Conservation (phyloP, 2,113 vertebrate species). For the Tachysurus fulvidraco region DNA sequence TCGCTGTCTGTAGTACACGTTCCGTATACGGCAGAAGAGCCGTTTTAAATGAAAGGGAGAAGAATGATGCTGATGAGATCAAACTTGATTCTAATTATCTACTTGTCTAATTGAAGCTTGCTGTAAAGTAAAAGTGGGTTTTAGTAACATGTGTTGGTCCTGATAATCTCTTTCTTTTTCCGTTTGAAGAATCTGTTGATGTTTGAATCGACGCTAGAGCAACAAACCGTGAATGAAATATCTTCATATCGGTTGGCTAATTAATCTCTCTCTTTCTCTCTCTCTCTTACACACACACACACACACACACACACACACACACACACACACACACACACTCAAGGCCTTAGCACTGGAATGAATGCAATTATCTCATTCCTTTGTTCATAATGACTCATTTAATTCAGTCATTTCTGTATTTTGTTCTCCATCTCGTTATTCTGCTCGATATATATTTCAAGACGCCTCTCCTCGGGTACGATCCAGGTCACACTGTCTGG, state of each 20-base stretch:
- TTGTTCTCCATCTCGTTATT: conserved; percentile 45
- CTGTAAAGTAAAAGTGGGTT: not conserved
- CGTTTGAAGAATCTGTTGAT: conserved; percentile 5
- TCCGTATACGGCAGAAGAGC: not conserved
- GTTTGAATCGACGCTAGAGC: conserved; percentile 31
- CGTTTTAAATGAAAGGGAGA: conserved; percentile 3
- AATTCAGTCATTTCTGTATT: conserved; percentile 54
- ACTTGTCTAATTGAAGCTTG: conserved; percentile 26
- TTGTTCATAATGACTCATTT: conserved; percentile 59
- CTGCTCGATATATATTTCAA: conserved; percentile 23
- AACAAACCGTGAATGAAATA: conserved; percentile 54
- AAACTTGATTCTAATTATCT: conserved; percentile 18
- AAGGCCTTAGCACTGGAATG: conserved; percentile 45
- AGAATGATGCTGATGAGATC: not conserved
- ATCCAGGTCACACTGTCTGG: not conserved
- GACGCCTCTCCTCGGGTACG: not conserved
- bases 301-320: conserved; percentile 32
- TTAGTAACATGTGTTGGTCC: not conserved
- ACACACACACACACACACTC: not conserved
- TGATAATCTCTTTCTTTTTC: not conserved
- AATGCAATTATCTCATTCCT: conserved; percentile 60
- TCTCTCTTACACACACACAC: conserved; percentile 23
- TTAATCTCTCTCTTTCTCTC: conserved; percentile 53
- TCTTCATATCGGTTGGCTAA: conserved; percentile 51
- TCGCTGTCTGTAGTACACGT: conserved; percentile 25